phyloP scores from a whole-genome alignment of 2,888 invertebrate genomes.

The Clitarchus hookeri region DNA sequence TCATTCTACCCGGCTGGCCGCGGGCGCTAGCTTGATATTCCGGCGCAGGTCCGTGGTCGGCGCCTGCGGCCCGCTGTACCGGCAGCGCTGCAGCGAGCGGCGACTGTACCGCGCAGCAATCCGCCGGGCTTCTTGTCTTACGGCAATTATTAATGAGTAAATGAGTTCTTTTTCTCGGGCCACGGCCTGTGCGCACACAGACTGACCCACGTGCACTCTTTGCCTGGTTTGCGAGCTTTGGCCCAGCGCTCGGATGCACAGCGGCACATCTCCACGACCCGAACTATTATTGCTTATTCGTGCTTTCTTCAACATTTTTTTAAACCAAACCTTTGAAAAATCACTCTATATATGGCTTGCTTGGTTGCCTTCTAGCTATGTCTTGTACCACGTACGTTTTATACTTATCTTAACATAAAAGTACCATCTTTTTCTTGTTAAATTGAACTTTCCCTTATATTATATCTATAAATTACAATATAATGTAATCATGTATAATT shows the following conservation, averaged over 20 bases:
- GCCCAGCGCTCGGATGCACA: not conserved
- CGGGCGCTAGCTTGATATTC: not conserved
- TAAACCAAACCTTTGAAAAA: too few relatives aligned
- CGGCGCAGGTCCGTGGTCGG: not conserved
- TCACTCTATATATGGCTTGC: too few relatives aligned
- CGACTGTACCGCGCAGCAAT: not conserved
- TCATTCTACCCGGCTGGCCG: not conserved
- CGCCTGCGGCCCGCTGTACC: not conserved
- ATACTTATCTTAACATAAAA: too few relatives aligned
- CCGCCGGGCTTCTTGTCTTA: constrained; percentile 33
- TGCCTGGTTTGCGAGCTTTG: too few relatives aligned
- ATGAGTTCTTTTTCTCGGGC: constrained; percentile 24
- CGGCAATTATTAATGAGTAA: constrained; percentile 37
- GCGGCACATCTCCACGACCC: constrained; percentile 5
- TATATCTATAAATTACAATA: too few relatives aligned
- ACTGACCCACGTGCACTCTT: not conserved
- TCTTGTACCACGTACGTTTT: too few relatives aligned
- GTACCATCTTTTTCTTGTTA: too few relatives aligned
- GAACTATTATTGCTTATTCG: too few relatives aligned
- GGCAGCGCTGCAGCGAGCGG: not conserved
- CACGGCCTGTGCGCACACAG: not conserved
- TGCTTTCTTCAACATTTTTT: too few relatives aligned
- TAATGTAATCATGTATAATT: too few relatives aligned
- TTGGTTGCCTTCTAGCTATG: too few relatives aligned
- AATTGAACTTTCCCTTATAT: too few relatives aligned